Conservation (phyloP, 2,113 vertebrate species). For the Xenopus borealis region DNA sequence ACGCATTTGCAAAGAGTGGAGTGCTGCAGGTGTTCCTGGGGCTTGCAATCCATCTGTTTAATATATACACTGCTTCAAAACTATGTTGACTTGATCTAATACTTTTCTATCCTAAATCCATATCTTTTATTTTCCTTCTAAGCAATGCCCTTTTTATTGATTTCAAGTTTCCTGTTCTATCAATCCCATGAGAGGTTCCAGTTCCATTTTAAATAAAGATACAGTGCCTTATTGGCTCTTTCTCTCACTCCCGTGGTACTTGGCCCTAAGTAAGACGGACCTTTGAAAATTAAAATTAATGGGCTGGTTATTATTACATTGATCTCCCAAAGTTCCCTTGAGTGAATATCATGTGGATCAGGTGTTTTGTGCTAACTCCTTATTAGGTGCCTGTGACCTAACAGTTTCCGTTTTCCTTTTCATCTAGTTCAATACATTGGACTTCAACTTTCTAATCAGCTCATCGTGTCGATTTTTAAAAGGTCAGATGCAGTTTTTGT, state of each 20-base stretch:
- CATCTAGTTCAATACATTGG: not conserved
- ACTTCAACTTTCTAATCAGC: too few species aligned
- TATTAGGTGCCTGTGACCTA: not conserved
- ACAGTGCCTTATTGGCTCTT: not conserved
- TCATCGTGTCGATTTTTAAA: not conserved
- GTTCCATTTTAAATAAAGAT: not conserved
- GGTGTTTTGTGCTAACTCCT: not conserved
- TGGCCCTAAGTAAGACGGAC: not conserved
- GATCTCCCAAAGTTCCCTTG: not conserved
- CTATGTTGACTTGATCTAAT: not conserved
- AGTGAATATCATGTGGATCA: not conserved
- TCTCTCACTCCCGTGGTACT: not conserved
- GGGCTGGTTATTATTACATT: not conserved
- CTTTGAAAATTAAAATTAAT: not conserved
- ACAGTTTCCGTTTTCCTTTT: not conserved
- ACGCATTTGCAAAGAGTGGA: too few species aligned
- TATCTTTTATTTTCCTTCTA: not conserved
- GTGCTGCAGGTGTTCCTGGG: too few species aligned
- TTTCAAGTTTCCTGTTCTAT: not conserved
- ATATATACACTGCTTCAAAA: too few species aligned
- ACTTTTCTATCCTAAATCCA: not conserved
- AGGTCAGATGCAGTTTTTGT: not conserved
- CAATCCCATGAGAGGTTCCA: not conserved
- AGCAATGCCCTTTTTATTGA: not conserved
- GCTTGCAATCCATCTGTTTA: too few species aligned